Percentiles rank a stretch among this genome's conserved stretches.
phyloP scores from a whole-genome alignment of 2,797 vertebrate species.

The Urocyon cinereoargenteus region DNA sequence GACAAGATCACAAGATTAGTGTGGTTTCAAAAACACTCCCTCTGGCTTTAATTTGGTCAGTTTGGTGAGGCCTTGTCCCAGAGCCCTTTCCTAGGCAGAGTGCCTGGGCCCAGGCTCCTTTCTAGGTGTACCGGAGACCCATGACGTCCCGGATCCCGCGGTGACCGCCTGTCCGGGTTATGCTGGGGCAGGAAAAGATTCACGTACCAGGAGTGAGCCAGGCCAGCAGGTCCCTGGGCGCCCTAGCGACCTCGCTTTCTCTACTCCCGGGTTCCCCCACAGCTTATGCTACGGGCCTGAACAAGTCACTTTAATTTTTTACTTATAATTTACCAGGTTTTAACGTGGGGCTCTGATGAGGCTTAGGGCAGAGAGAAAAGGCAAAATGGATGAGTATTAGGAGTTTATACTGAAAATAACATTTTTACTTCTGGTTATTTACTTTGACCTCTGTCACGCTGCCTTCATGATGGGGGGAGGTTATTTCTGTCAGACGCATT shows the following conservation, averaged over 20 bases:
- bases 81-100: background rate
- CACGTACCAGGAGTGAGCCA: accelerated
- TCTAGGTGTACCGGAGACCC: background rate
- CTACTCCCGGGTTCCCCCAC: background rate
- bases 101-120: background rate
- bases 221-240: background rate
- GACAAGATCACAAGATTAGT: background rate
- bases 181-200: background rate
- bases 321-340: background rate
- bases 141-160: background rate
- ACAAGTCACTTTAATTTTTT: background rate
- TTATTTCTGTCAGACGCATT: background rate
- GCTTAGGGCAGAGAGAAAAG: background rate
- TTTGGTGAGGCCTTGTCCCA: background rate
- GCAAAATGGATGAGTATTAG: too few species aligned
- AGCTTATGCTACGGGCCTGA: background rate
- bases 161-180: background rate
- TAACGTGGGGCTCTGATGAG: background rate
- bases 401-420: too few species aligned
- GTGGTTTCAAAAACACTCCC: background rate
- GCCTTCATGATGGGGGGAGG: too few species aligned
- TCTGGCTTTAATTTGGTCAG: background rate
- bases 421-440: too few species aligned
- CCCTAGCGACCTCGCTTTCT: background rate
- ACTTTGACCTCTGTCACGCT: too few species aligned